Evolutionary conservation across 1,140 invertebrate species (phyloP).

Genomic region (Riptortus pedestris): DNA sequence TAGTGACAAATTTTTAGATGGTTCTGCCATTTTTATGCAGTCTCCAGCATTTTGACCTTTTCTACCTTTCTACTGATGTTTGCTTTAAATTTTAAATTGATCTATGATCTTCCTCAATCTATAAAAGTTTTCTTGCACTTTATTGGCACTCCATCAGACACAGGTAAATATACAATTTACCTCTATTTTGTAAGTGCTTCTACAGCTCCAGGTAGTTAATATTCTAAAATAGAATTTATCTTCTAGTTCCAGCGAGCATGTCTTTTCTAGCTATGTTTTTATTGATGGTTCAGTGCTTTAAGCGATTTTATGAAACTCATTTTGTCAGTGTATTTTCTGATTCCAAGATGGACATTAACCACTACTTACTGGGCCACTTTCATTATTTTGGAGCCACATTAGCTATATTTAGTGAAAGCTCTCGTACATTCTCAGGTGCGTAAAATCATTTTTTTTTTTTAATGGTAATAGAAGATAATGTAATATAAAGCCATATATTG

Average conservation of each 20-base stretch:
- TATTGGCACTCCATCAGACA: no score
- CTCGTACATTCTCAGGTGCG: slow-evolving; percentile 47
- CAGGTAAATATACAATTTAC: no score
- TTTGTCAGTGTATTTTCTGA: slow-evolving; percentile 68
- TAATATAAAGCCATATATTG: no score
- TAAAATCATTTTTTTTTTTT: neutral
- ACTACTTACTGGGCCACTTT: slow-evolving; percentile 60
- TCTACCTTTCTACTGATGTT: slow-evolving; percentile 40
- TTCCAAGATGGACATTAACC: slow-evolving; percentile 62
- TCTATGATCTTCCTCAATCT: slow-evolving; percentile 39
- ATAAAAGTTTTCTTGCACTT: slow-evolving; percentile 44
- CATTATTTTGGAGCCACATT: slow-evolving; percentile 63
- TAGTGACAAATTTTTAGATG: slow-evolving; percentile 44
- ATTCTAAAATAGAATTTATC: no score
- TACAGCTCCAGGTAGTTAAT: no score
- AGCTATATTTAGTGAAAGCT: slow-evolving; percentile 57
- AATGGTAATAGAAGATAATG: no score
- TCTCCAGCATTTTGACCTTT: slow-evolving; percentile 46
- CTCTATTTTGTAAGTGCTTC: no score
- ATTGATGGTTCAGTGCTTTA: slow-evolving; percentile 53
- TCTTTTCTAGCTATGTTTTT: slow-evolving; percentile 48
- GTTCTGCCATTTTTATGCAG: slow-evolving; percentile 64
- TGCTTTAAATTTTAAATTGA: slow-evolving; percentile 40
- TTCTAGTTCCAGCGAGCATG: slow-evolving; percentile 37
- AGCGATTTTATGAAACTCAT: slow-evolving; percentile 67